A percentile compares a stretch with the other conserved stretches of the same genome.
phyloP scores from a whole-genome alignment of 2,797 vertebrate genomes.

The Syngnathus acus region DNA sequence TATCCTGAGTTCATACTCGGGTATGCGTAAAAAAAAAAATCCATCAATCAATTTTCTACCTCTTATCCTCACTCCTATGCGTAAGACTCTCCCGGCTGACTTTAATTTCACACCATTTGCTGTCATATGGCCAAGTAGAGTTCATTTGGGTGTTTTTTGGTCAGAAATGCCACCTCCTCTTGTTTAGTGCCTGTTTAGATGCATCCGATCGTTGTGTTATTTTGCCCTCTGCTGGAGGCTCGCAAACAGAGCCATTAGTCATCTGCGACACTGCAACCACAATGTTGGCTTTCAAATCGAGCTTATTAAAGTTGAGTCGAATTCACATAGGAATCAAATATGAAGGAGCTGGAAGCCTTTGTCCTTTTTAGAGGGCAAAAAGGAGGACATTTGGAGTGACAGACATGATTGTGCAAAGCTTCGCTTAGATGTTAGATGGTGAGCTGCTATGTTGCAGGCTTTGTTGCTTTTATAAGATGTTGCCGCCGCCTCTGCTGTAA shows the following conservation, averaged over 20 bases:
- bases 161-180: not conserved
- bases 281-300: not conserved
- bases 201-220: conserved; percentile 32
- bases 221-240: conserved; percentile 64
- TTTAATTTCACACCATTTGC: too few species aligned
- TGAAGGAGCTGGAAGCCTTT: not conserved
- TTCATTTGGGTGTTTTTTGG: not conserved
- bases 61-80: not conserved
- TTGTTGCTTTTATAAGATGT: conserved; percentile 17
- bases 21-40: not conserved
- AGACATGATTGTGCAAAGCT: not conserved
- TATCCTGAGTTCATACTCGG: not conserved
- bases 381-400: not conserved
- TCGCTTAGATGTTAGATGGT: not conserved
- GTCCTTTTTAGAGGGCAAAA: not conserved
- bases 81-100: not conserved
- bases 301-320: not conserved
- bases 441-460: conserved; percentile 7
- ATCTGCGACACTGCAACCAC: not conserved
- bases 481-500: conserved; percentile 2
- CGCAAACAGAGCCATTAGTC: not conserved
- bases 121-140: not conserved
- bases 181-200: not conserved
- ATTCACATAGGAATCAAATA: not conserved
- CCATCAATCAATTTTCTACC: not conserved